phyloP scores from a whole-genome alignment of 2,888 invertebrate genomes.

The Plagodis pulveraria region DNA sequence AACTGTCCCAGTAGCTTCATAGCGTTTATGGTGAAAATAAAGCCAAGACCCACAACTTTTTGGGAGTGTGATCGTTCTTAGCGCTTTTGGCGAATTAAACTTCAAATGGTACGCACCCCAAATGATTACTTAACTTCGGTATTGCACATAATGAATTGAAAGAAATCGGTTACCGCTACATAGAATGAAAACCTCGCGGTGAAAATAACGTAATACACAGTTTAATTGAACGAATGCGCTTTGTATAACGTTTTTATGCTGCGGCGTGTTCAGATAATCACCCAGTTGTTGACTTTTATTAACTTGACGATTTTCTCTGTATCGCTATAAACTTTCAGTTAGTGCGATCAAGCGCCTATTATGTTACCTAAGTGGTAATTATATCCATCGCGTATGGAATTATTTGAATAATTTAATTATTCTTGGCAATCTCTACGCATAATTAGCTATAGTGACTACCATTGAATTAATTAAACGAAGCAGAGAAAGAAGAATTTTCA shows the following conservation, averaged over 20 bases:
- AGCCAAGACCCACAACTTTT: too few species aligned
- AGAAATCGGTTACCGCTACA: neutral
- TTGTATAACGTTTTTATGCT: constrained; percentile 21
- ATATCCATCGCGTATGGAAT: constrained; percentile 11
- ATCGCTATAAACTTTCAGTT: constrained; percentile 25
- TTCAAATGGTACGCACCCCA: too few species aligned
- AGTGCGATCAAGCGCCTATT: constrained; percentile 13
- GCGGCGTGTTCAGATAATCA: constrained; percentile 26
- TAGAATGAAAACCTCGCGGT: constrained; percentile 24
- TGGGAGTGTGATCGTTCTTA: too few species aligned
- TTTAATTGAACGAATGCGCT: constrained; percentile 24
- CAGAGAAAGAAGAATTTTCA: too few species aligned
- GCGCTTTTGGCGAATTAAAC: too few species aligned
- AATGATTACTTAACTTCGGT: too few species aligned
- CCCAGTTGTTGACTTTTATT: constrained; percentile 28
- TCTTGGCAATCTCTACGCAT: constrained; percentile 15
- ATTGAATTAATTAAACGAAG: too few species aligned
- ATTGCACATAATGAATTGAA: too few species aligned
- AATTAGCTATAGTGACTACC: neutral
- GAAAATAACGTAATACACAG: constrained; percentile 26
- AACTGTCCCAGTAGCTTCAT: too few species aligned
- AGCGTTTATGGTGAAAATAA: too few species aligned
- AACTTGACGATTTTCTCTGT: constrained; percentile 24
- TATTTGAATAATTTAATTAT: constrained; percentile 21
- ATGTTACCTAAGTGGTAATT: constrained; percentile 17